phyloP scores from a whole-genome alignment of 2,113 vertebrate genomes.

The Monopterus albus region DNA sequence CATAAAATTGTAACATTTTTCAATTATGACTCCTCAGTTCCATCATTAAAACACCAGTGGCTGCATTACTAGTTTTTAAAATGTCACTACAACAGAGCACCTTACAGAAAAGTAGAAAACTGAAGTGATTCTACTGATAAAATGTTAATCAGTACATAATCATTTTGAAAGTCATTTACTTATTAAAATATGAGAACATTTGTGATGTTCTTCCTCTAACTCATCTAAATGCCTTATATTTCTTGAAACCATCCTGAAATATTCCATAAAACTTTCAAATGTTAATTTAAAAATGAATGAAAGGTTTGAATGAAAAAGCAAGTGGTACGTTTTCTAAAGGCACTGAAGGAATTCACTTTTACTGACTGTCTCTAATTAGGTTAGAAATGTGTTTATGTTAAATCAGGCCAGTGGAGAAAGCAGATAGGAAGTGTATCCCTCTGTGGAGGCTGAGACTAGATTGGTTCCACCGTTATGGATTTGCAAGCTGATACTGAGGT shows the following conservation, averaged over 20 bases:
- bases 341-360: neutral
- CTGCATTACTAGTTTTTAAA: neutral
- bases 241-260: neutral
- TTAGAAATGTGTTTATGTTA: neutral
- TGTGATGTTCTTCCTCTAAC: neutral
- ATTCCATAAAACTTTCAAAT: neutral
- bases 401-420: neutral
- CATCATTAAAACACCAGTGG: neutral
- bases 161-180: neutral
- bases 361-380: neutral
- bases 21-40: conserved; percentile 24
- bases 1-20: neutral
- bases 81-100: neutral
- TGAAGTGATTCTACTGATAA: neutral
- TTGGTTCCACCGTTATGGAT: conserved; percentile 27
- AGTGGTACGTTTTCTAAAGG: neutral
- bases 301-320: too few species aligned
- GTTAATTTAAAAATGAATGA: neutral
- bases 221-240: neutral
- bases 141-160: conserved; percentile 8
- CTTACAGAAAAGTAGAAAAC: neutral
- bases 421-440: conserved; percentile 1
- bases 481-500: conserved; percentile 26
- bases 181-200: conserved; percentile 1
- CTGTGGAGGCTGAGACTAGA: neutral